Evolutionary conservation across 1,140 invertebrate species (phyloP), one percentile per base, ranked within the genome.

Genomic region (Musca domestica): DNA sequence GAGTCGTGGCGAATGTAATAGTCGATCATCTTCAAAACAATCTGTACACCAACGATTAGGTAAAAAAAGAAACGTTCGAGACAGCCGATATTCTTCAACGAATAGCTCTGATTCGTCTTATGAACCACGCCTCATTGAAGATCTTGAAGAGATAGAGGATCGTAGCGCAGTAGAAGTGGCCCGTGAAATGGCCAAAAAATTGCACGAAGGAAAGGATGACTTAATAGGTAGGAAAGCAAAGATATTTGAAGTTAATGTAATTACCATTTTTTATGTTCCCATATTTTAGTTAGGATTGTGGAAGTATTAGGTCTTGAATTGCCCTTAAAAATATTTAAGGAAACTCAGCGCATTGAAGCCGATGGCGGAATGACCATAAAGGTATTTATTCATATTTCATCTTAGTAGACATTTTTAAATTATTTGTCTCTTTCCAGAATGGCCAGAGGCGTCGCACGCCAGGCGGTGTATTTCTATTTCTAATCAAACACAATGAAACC

Each of bases 281-380:
- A n/a, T n/a, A n/a, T 75, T 64, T 27, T 66, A 94, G 92, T 85
- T 71, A 86, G 88, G 74, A 87, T 92, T 70, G 87, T 95, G 19
- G 83, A 89, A 77, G 85, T 88, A 30, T 74, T 92, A 67, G 93
- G 93, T 27, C 88, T 88, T 73, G 84, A 89, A 71, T 89, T 91
- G 77, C 87, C 91, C 7, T 86, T 94, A 64, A 85, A 91, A 72
- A 83, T 95, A 66, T 92, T 90, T 71, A 87, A 89, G 74, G 87
- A 92, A 83, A 93, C 92, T 46, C 90, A 91, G 78, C 86, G 88
- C 76, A 87, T 94, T 67, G 92, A 95, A 84, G 87, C 87, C 69
- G 86, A 88, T 75, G 93, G 93, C 49, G 93, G 93, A 23, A 90
- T 95, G 88, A 84, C 93, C 76, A 90, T 92, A 67, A 88, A 89